Evolutionary conservation across 2,113 vertebrate species (phyloP).

Genomic region (Grammomys surdaster): DNA sequence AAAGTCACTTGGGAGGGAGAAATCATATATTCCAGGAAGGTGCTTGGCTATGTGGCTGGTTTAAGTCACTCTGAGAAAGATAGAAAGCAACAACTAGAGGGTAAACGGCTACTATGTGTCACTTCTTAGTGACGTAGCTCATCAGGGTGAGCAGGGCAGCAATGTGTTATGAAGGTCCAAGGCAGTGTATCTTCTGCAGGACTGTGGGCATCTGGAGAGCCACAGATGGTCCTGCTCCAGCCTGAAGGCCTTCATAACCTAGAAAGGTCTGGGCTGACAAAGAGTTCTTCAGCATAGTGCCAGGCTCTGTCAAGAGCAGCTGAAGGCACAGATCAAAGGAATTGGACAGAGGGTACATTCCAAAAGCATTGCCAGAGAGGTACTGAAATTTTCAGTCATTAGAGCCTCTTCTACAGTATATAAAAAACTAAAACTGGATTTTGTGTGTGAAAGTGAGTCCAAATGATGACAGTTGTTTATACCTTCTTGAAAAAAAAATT

Average conservation of each 20-base stretch:
- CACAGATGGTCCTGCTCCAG: constrained; percentile 2
- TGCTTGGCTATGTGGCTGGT: constrained; percentile 16
- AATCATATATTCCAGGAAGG: constrained; percentile 27
- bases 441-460: neutral
- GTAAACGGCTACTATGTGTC: neutral
- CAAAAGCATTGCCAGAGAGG: neutral
- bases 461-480: neutral
- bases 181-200: neutral
- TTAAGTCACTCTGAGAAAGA: neutral
- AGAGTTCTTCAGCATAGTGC: constrained; percentile 42
- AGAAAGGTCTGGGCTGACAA: constrained; percentile 36
- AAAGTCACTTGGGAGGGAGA: constrained; percentile 31
- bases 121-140: neutral
- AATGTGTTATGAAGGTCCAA: rapidly evolving
- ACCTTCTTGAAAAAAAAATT: neutral
- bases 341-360: neutral
- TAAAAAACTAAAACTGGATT: neutral
- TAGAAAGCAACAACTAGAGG: neutral
- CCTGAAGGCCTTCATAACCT: constrained; percentile 30
- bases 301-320: constrained; percentile 60
- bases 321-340: constrained; percentile 68
- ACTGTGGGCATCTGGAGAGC: neutral
- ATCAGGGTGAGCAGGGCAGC: neutral
- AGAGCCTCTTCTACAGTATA: neutral
- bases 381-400: neutral